phyloP scores from a whole-genome alignment of 2,888 invertebrate species.

The Dicyrtoma fusca region DNA sequence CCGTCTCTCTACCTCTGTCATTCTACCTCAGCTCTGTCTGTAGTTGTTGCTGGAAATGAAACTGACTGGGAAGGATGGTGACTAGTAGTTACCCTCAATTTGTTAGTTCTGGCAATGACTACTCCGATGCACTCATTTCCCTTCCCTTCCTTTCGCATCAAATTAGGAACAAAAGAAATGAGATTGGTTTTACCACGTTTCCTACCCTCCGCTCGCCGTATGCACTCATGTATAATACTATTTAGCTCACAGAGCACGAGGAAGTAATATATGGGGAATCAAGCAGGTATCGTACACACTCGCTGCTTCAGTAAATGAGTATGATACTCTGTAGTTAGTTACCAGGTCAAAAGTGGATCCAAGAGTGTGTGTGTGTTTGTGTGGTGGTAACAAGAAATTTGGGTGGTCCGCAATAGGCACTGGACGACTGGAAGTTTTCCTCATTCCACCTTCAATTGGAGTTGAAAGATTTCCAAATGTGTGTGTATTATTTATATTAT shows the following conservation, averaged over 20 bases:
- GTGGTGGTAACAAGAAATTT: slow-evolving; percentile 22
- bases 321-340: too few species aligned
- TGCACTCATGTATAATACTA: neutral
- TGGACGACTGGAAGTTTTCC: slow-evolving; percentile 6
- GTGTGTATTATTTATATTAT: too few species aligned
- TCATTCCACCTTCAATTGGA: too few species aligned
- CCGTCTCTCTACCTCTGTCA: neutral
- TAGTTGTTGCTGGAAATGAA: slow-evolving; percentile 9
- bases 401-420: slow-evolving; percentile 32
- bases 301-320: too few species aligned
- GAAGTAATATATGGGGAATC: neutral
- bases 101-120: slow-evolving; percentile 24
- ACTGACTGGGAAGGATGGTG: neutral
- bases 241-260: neutral
- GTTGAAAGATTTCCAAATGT: too few species aligned
- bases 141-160: slow-evolving; percentile 36
- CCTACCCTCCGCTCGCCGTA: neutral
- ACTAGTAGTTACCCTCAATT: slow-evolving; percentile 22
- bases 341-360: too few species aligned
- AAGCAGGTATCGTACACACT: too few species aligned
- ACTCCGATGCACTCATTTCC: slow-evolving; percentile 16
- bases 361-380: too few species aligned
- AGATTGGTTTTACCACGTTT: slow-evolving; percentile 26
- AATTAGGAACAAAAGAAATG: slow-evolving; percentile 34
- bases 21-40: too few species aligned